Evolutionary conservation across 2,113 vertebrate genomes (phyloP), one percentile per base, ranked within the genome.

Genomic region (Todiramphus saurophagus): DNA sequence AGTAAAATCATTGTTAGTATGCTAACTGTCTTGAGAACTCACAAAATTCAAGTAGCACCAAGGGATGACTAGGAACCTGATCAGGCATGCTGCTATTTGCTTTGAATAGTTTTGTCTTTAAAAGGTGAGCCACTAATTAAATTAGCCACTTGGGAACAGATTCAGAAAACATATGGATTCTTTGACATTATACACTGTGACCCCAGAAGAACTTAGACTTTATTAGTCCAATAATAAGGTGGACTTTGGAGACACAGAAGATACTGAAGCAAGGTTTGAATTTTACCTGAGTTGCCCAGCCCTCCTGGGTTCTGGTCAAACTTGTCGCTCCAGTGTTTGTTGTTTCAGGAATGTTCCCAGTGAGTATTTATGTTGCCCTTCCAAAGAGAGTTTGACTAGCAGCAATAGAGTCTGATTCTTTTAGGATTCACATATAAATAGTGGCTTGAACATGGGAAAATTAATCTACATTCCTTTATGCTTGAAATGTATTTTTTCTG

Each of bases 91-190:
- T 70, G 16, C 37, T 41, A n/a, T 66, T 89, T 95, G 46, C 41
- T 28, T 81, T 59, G 69, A 60, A 70, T 62, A 77, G 41, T 80
- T 94, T 81, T 94, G 60, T 55, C 89, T 94, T 93, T 84, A 70
- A 87, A 91, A 94, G 46, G 56, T 72, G 31, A 82, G n/a, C 37
- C 16, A 17, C 16, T 67, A 50, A 50, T 50, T 50, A n/a, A 80
- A 94, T 89, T 75, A 39, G 10, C 21, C 46, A 31, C 35, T 67
- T 68, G 81, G 64, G 77, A 70, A 24, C 4, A 51, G 64, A 59
- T 58, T 87, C 13, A 51, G 46, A 87, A 95, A 93, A 94, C 51
- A 63, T 33, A 48, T 0, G 0, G n/a, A 41, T 59, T 91, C 43
- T 84, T 91, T 39, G 66, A 5, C 41, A 50, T 92, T 83, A n/a